phyloP scores from a whole-genome alignment of 2,113 vertebrate species.

The Proterorhinus semilunaris region DNA sequence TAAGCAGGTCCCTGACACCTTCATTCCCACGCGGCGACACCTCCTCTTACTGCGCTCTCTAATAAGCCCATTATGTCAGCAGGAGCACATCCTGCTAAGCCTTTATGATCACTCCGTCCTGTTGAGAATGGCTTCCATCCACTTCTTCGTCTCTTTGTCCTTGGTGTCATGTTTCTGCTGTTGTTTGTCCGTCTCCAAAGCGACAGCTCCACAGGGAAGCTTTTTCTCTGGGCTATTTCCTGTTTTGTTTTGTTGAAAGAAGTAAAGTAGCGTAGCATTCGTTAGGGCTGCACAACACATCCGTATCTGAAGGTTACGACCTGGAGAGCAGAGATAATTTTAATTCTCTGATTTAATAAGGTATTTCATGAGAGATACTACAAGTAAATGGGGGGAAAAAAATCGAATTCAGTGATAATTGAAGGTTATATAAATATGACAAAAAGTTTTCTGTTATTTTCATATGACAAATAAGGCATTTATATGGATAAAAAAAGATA shows the following conservation, averaged over 20 bases:
- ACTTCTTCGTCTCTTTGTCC: neutral
- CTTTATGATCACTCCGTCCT: constrained; percentile 11
- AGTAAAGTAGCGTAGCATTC: neutral
- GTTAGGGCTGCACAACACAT: neutral
- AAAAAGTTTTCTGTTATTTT: too few relatives aligned
- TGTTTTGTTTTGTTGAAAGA: constrained; percentile 11
- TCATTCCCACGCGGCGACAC: neutral
- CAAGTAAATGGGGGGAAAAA: too few relatives aligned
- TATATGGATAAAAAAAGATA: too few relatives aligned
- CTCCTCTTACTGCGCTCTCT: neutral
- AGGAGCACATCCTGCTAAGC: neutral
- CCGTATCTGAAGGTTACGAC: too few relatives aligned
- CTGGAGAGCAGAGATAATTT: neutral
- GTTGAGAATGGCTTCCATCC: constrained; percentile 16
- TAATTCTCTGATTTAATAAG: too few relatives aligned
- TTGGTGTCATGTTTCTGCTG: constrained; percentile 12
- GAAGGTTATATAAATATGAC: too few relatives aligned
- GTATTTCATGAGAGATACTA: too few relatives aligned
- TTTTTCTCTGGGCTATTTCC: constrained; percentile 1
- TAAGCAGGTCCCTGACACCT: constrained; percentile 10
- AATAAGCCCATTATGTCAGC: constrained; percentile 11
- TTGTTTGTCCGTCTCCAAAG: neutral
- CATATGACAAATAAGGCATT: too few relatives aligned
- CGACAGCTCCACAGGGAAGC: constrained; percentile 11
- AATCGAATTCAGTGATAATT: too few relatives aligned